A percentile compares a stretch with the other conserved stretches of the same genome.
Evolutionary conservation across 2,113 vertebrate species (phyloP).

Genomic region (Pygoscelis antarcticus): DNA sequence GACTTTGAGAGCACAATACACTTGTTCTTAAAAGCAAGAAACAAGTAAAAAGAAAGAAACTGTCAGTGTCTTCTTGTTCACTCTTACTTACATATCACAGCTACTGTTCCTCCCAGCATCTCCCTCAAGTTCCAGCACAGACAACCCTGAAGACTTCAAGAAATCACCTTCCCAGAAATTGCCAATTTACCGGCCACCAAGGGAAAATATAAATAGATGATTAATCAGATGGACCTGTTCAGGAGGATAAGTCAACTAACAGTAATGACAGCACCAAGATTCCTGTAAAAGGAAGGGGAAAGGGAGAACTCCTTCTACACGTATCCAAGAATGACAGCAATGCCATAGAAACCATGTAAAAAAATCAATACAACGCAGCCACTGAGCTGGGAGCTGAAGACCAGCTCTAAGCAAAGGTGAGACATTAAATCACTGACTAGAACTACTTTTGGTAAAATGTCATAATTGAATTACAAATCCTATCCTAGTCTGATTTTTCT

Average conservation of each 20-base stretch:
- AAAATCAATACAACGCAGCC: conserved; percentile 9
- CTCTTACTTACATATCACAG: background rate
- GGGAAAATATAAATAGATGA: background rate
- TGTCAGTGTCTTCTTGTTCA: background rate
- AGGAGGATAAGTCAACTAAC: background rate
- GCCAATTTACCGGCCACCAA: background rate
- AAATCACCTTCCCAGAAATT: background rate
- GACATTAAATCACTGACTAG: conserved; percentile 2
- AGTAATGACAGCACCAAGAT: background rate
- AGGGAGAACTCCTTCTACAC: background rate
- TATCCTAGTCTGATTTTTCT: background rate
- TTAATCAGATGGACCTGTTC: background rate
- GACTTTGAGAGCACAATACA: background rate
- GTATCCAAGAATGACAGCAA: background rate
- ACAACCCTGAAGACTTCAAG: background rate
- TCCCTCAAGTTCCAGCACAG: background rate
- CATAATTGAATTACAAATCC: conserved; percentile 10
- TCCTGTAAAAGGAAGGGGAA: background rate
- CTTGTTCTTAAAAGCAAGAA: background rate
- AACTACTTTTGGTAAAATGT: conserved; percentile 21
- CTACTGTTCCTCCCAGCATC: background rate
- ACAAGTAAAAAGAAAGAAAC: background rate
- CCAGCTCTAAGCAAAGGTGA: background rate
- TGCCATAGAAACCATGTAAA: background rate
- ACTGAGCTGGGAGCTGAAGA: background rate